Conservation (phyloP, 2,888 invertebrate species). For the Melolontha melolontha region DNA sequence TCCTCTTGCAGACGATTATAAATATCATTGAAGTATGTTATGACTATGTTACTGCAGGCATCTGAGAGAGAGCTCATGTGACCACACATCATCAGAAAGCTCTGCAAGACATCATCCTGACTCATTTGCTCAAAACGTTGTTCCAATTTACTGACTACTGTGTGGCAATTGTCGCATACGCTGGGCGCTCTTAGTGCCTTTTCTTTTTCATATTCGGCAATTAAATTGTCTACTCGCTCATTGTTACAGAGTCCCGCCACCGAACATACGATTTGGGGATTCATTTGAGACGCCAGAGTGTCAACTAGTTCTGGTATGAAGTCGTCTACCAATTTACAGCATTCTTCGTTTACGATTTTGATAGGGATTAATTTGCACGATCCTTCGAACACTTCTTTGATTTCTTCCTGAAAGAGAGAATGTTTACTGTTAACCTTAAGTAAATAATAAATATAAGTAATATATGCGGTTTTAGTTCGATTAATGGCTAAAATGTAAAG, state of each 20-base stretch:
- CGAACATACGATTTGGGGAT: conserved; percentile 88
- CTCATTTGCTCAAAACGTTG: conserved; percentile 69
- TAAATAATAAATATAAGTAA: too few species aligned
- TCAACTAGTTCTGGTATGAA: conserved; percentile 90
- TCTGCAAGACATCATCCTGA: conserved; percentile 71
- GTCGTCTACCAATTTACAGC: conserved; percentile 83
- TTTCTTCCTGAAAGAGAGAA: conserved; percentile 72
- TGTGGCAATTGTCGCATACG: conserved; percentile 67
- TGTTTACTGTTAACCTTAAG: too few species aligned
- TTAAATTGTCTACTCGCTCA: conserved; percentile 74
- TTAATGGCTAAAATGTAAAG: too few species aligned
- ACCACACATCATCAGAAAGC: conserved; percentile 75
- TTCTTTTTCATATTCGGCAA: conserved; percentile 67
- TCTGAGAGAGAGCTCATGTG: conserved; percentile 80
- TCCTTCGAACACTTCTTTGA: conserved; percentile 89
- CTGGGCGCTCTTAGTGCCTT: conserved; percentile 22
- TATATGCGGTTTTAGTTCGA: too few species aligned
- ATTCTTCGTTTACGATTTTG: conserved; percentile 79
- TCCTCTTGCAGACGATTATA: conserved; percentile 73
- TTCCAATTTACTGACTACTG: conserved; percentile 68
- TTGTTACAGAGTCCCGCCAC: conserved; percentile 91
- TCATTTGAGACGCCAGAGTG: conserved; percentile 90
- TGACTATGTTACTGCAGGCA: conserved; percentile 80
- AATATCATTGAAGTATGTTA: conserved; percentile 80
- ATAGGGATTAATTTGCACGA: conserved; percentile 85